Evolutionary conservation across 2,888 invertebrate genomes (phyloP), one percentile per base, ranked within the genome.

Genomic region (Melitaea athalia): DNA sequence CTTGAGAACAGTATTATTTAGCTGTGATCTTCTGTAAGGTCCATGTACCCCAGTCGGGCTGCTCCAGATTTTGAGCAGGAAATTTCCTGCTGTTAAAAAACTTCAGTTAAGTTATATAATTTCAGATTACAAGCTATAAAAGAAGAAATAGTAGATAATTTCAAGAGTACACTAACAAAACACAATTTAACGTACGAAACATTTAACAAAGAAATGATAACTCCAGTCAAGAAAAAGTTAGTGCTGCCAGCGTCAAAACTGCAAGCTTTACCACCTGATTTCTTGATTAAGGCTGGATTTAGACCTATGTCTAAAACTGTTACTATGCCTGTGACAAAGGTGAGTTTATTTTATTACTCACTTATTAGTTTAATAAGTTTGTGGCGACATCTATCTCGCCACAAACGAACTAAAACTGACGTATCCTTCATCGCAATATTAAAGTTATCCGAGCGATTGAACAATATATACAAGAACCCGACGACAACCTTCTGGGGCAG

Each of bases 231-330:
- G 68, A 63, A 81, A 55, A 84, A 80, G 24, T 5, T 88, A 4
- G 87, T 91, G 49, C 74, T 92, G 64, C 88, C 91, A n/a, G 89
- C 89, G 0, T 90, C 91, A 0, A 92, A 92, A 68, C 69, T 92
- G 10, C 86, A 87, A 17, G 90, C 92, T 0, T 61, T 92, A 47
- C 90, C 93, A 0, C 80, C 91, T 0, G 86, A 88, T 67, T 87
- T 85, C 45, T 78, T 74, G 10, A 47, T 72, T 14, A 61, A 63
- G 14, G 31, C 64, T 14, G 70, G 63, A 0, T 67, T 63, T 33
- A 57, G 68, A 64, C 66, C 68, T 0, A 43, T 59, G 5, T 31
- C 50, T 33, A 67, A 12, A 49, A n/a, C 59, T 7, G 49, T 52
- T 15, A 15, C 50, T 55, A 61, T 65, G 8, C 64, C 73, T 14